Conservation (phyloP, 1,140 invertebrate species). For the Chironomus striatipennis region DNA sequence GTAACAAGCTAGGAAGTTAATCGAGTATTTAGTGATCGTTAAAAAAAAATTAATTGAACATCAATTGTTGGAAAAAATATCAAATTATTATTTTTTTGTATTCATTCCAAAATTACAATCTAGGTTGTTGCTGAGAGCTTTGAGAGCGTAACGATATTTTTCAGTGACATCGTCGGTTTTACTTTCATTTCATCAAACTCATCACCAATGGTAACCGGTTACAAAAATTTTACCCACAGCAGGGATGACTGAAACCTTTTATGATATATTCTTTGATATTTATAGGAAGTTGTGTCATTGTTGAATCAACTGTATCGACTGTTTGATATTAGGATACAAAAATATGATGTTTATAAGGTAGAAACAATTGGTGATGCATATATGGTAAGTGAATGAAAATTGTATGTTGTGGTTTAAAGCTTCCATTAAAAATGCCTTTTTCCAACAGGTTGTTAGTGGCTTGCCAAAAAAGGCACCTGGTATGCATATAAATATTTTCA, state of each 20-base stretch:
- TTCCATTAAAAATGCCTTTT: neutral
- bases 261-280: conserved; percentile 25
- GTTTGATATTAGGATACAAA: conserved; percentile 65
- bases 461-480: neutral
- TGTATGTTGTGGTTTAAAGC: neutral
- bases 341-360: conserved; percentile 67
- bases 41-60: too few species aligned
- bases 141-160: conserved; percentile 66
- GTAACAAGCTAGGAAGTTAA: too few species aligned
- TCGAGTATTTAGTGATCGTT: too few species aligned
- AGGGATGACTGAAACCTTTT: neutral
- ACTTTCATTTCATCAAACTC: conserved; percentile 64
- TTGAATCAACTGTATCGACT: conserved; percentile 53
- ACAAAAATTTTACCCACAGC: conserved; percentile 42
- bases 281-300: conserved; percentile 60
- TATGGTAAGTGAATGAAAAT: conserved; percentile 38
- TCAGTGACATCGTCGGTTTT: conserved; percentile 75
- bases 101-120: neutral
- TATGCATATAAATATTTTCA: neutral
- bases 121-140: conserved; percentile 57
- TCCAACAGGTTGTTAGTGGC: neutral
- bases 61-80: neutral
- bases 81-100: neutral
- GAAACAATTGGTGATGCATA: conserved; percentile 50
- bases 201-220: conserved; percentile 67